Base-by-base conservation (phyloP, 1,140 invertebrate genomes). In the Andrena cerasifolii region DNA sequence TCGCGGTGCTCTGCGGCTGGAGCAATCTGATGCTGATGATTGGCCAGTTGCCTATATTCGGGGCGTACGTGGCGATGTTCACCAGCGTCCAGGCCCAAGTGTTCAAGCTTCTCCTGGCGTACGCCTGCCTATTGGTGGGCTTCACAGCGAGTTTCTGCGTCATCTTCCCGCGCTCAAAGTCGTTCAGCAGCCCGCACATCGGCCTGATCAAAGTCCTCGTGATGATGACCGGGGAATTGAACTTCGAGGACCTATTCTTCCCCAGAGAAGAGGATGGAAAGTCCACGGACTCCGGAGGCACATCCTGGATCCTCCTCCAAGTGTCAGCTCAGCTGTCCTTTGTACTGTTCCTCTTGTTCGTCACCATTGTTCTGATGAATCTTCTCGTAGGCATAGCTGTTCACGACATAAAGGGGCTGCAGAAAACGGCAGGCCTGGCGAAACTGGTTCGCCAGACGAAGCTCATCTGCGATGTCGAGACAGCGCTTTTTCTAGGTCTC, bases 201-300 rank as follows among this genome's bases (percentile, higher is more conserved):
- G 95, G 95, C 24, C 94, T 97, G 47, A 96, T 97, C 45, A 97
- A 97, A 6, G 96, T 97, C 0, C 89, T 97, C 51, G 96, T 97
- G 0, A 97, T 98, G 96, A 98, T 98, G 97, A 97, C 97, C 2
- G 97, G 97, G 0, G 97, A 98, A 89, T 90, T 96, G 63, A 95
- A 96, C 83, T 93, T 96, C 45, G 95, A 95, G 68, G 91, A 96
- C 21, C 87, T 96, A 3, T 93, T 95, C 28, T 94, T 95, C 66
- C 83, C 89, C 0, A 73, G 67, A 0, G 93, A 95, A 73, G 94
- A 95, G 1, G 94, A 95, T 5, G 94, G 94, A 43, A 93, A 94
- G 88, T 93, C 94, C 5, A 93, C 93, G 5, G 89, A 79, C 43
- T 82, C 85, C 0, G 80, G 86, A 0, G 86, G 87, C 0, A 88